These are phyloP conservation scores for Eilema caniola DNA, from an alignment of 2,888 invertebrate species.

Conservation along the genomic window DNA sequence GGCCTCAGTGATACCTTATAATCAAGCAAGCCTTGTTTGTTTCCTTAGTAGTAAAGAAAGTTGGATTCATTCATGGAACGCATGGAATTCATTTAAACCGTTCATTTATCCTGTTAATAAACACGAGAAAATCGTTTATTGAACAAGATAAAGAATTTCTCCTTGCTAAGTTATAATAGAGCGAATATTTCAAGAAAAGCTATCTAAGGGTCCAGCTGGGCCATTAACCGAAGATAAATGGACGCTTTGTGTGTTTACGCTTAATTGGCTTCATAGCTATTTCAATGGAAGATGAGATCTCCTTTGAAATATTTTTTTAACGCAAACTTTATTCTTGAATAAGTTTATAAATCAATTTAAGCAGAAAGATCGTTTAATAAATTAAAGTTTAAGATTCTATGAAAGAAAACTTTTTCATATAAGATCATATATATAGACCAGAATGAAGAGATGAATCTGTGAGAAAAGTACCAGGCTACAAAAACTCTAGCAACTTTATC, in stretches of 20 bases:
- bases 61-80: neutral
- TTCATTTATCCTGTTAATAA: neutral
- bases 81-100: neutral
- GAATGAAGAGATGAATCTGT: neutral
- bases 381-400: no score
- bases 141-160: neutral
- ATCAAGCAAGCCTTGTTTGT: neutral
- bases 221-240: constrained; percentile 7
- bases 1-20: no score
- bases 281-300: neutral
- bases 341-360: neutral
- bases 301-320: neutral
- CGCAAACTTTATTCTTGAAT: no score
- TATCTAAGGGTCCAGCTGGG: neutral
- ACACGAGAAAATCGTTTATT: neutral
- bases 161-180: neutral
- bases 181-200: neutral
- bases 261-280: neutral
- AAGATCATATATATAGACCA: neutral
- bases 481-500: no score
- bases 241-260: neutral
- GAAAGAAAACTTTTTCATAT: no score
- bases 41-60: neutral
- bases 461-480: no score
- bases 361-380: neutral